phyloP scores from a whole-genome alignment of 2,113 vertebrate species.

The Anolis carolinensis region DNA sequence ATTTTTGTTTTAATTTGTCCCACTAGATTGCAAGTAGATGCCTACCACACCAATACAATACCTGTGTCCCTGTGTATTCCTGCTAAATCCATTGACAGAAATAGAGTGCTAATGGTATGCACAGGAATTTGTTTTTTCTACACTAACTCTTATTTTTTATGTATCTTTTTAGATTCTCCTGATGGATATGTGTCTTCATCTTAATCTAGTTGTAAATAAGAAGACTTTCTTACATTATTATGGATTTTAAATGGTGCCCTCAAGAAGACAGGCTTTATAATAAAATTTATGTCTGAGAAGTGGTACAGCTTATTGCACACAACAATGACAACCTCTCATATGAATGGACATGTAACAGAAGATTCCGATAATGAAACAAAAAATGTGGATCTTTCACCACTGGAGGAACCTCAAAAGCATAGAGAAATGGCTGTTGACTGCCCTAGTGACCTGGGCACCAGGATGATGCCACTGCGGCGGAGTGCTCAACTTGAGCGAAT shows the following conservation, averaged over 20 bases:
- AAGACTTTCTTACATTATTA: slow-evolving; percentile 70
- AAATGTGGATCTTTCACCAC: slow-evolving; percentile 76
- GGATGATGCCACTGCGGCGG: slow-evolving; percentile 85
- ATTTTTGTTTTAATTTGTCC: not conserved
- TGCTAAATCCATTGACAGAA: not conserved
- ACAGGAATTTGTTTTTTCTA: slow-evolving; percentile 34
- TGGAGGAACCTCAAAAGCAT: slow-evolving; percentile 81
- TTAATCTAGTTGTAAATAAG: slow-evolving; percentile 63
- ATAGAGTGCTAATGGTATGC: not conserved
- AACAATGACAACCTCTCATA: slow-evolving; percentile 90
- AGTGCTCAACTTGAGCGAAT: slow-evolving; percentile 87
- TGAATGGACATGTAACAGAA: slow-evolving; percentile 90
- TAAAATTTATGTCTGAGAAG: slow-evolving; percentile 71
- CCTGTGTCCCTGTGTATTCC: not conserved
- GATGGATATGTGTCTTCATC: slow-evolving; percentile 66
- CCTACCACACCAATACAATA: not conserved
- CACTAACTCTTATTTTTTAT: slow-evolving; percentile 48
- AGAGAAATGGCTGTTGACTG: slow-evolving; percentile 93
- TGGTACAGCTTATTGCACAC: slow-evolving; percentile 51
- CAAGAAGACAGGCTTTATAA: slow-evolving; percentile 67
- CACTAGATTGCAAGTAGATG: not conserved
- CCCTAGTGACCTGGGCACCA: slow-evolving; percentile 90
- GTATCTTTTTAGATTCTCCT: slow-evolving; percentile 71
- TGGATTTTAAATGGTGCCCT: slow-evolving; percentile 72
- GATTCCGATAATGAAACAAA: slow-evolving; percentile 84